Conservation (phyloP, 30 jellyfish, hydroid and myxozoan genomes). For the Aurelia sp. region DNA sequence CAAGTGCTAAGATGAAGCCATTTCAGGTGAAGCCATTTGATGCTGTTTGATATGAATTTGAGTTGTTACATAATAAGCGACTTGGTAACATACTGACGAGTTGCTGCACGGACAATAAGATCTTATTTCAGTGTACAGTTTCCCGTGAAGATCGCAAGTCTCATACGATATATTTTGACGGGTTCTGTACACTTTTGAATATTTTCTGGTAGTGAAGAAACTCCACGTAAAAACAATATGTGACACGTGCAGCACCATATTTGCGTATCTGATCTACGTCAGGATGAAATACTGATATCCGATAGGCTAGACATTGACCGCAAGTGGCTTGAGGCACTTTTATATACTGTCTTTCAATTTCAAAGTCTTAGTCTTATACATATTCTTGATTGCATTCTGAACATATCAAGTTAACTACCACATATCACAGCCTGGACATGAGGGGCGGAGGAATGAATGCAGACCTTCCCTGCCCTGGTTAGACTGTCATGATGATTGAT, state of each 20-base stretch:
- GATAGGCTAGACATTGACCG: too few species aligned
- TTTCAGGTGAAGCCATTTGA: constrained; percentile 8
- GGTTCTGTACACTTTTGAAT: not conserved
- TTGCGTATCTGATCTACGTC: too few species aligned
- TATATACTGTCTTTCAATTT: not conserved
- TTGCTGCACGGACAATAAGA: constrained; percentile 5
- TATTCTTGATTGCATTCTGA: not conserved
- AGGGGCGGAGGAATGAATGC: not conserved
- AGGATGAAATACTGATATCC: too few species aligned
- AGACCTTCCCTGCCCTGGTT: constrained; percentile 4
- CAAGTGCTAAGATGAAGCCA: not conserved
- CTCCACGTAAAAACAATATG: too few species aligned
- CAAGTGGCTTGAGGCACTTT: not conserved
- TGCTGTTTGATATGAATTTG: not conserved
- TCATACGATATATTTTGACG: not conserved
- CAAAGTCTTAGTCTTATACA: not conserved
- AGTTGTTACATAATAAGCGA: constrained; percentile 5
- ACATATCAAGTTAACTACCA: not conserved
- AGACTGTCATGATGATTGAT: not conserved
- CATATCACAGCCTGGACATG: too few species aligned
- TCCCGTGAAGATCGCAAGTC: not conserved
- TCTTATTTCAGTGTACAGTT: not conserved
- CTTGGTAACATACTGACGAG: not conserved
- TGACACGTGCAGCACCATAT: too few species aligned
- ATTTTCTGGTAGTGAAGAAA: not conserved